These are phyloP conservation scores for Caracal caracal DNA, from an alignment of 2,113 vertebrate species.

Conservation along the genomic window DNA sequence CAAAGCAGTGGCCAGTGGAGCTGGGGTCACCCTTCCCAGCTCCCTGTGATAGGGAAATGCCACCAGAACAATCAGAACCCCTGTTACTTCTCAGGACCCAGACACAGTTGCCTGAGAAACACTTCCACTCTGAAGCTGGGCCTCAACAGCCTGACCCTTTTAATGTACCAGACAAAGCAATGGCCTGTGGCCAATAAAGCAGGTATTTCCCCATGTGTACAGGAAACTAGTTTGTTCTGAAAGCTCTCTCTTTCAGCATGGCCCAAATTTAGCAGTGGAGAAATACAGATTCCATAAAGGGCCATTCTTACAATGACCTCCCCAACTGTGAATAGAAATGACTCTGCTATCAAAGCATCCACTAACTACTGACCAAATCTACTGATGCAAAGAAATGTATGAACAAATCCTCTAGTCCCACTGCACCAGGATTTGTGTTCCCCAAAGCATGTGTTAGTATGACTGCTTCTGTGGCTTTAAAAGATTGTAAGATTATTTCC, in stretches of 20 bases:
- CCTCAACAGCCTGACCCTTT: background rate
- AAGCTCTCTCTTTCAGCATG: background rate
- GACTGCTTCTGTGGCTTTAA: constrained; percentile 66
- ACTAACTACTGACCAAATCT: background rate
- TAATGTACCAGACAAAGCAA: background rate
- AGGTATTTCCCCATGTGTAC: background rate
- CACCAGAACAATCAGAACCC: background rate
- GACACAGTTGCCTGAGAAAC: background rate
- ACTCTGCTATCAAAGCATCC: background rate
- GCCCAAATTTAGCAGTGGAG: background rate
- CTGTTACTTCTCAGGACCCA: background rate
- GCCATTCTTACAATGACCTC: background rate
- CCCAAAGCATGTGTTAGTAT: constrained; percentile 40
- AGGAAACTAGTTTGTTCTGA: background rate
- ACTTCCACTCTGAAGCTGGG: background rate
- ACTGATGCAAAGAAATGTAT: background rate
- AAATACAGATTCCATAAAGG: background rate
- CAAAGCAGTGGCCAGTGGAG: background rate
- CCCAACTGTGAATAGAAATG: background rate
- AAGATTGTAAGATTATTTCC: constrained; percentile 66
- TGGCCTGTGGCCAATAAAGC: background rate
- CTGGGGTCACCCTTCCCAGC: background rate
- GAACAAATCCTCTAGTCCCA: background rate
- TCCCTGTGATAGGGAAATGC: background rate
- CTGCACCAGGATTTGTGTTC: constrained; percentile 19